Conservation (phyloP, 2,797 vertebrate genomes). For the Danio albolineatus region DNA sequence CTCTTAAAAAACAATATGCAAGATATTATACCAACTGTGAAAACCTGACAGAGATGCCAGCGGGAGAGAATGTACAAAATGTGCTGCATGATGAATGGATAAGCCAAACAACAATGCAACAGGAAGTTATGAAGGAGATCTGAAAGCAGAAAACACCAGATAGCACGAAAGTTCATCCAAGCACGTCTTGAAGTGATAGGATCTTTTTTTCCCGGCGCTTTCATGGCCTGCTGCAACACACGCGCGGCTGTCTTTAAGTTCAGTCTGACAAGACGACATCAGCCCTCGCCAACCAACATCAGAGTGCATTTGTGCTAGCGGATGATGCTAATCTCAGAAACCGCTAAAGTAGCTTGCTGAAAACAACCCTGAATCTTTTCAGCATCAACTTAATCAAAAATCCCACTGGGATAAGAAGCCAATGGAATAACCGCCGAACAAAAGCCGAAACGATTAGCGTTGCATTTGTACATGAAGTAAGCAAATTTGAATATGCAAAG, state of each 20-base stretch:
- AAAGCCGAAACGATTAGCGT: slow-evolving; percentile 46
- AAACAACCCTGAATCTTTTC: slow-evolving; percentile 41
- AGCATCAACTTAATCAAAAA: slow-evolving; percentile 38
- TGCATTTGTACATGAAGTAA: slow-evolving; percentile 46
- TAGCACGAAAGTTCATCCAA: neutral
- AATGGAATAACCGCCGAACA: slow-evolving; percentile 32
- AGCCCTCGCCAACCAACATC: neutral
- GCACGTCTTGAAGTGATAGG: neutral
- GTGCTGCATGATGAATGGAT: neutral
- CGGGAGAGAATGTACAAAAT: neutral
- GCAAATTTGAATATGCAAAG: slow-evolving; percentile 51
- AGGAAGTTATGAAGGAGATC: neutral
- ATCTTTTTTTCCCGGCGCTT: slow-evolving; percentile 12
- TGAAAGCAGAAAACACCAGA: neutral
- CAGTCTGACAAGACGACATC: neutral
- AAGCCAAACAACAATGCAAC: neutral
- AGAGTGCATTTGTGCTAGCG: slow-evolving; percentile 19
- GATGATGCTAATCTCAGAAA: slow-evolving; percentile 70
- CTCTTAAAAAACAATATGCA: neutral
- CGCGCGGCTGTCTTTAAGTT: neutral
- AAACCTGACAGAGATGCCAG: neutral
- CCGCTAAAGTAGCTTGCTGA: slow-evolving; percentile 26
- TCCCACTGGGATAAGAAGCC: slow-evolving; percentile 36
- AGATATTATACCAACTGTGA: neutral
- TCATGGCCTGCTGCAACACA: neutral